Percentiles rank a stretch among this genome's conserved stretches.
phyloP scores from a whole-genome alignment of 2,797 vertebrate species.

The Phaenicophaeus curvirostris region DNA sequence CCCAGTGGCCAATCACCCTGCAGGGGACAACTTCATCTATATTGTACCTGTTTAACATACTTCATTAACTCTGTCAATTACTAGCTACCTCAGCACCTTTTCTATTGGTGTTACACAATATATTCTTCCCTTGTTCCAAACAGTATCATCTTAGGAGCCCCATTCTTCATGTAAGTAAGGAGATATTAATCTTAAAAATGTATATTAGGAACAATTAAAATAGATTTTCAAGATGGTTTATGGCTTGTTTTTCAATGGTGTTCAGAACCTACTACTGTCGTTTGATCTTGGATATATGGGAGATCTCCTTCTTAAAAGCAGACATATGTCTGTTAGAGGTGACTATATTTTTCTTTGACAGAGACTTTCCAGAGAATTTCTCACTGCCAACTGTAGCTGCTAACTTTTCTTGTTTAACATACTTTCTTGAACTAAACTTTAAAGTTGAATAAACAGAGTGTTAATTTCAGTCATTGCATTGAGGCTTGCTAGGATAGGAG shows the following conservation, averaged over 20 bases:
- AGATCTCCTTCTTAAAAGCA: not conserved
- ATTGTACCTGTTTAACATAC: slow-evolving; percentile 65
- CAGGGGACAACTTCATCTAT: slow-evolving; percentile 62
- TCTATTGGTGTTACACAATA: slow-evolving; percentile 36
- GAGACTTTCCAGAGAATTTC: not conserved
- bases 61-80: slow-evolving; percentile 66
- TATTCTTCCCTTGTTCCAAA: slow-evolving; percentile 40
- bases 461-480: not conserved
- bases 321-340: not conserved
- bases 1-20: slow-evolving; percentile 60
- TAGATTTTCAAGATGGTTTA: slow-evolving; percentile 38
- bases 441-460: not conserved
- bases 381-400: not conserved
- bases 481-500: not conserved
- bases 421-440: not conserved
- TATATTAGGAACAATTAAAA: slow-evolving; percentile 38
- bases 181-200: slow-evolving; percentile 36
- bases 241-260: not conserved
- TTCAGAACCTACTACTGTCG: not conserved
- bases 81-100: slow-evolving; percentile 55
- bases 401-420: not conserved
- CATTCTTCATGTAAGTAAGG: not conserved
- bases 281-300: not conserved
- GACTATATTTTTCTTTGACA: not conserved
- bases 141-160: not conserved